These are phyloP conservation scores for Melanotaenia boesemani DNA, from an alignment of 2,797 vertebrate genomes.

Conservation along the genomic window DNA sequence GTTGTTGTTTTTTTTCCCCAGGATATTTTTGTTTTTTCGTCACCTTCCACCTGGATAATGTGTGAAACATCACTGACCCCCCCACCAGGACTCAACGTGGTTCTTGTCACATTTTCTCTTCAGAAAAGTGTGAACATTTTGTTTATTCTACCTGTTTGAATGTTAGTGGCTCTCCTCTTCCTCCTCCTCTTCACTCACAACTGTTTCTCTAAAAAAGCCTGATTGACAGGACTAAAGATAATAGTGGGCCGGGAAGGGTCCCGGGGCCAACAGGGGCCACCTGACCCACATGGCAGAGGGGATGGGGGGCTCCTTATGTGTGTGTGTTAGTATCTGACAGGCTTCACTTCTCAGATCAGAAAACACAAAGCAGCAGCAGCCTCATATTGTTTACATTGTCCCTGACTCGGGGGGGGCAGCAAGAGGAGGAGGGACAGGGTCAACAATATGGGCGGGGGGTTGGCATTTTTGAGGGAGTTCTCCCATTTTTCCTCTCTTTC, in stretches of 20 bases:
- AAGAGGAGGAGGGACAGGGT: slow-evolving; percentile 9
- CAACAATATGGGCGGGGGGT: slow-evolving; percentile 25
- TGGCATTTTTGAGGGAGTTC: not conserved
- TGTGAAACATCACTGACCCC: no score
- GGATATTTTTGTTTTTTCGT: no score
- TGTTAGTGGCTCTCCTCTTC: not conserved
- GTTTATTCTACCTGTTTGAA: slow-evolving; percentile 7
- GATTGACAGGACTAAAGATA: slow-evolving; percentile 58
- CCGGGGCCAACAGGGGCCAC: slow-evolving; percentile 42
- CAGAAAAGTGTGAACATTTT: not conserved
- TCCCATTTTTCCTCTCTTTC: not conserved
- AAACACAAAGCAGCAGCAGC: slow-evolving; percentile 48
- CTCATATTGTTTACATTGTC: slow-evolving; percentile 40
- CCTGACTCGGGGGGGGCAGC: not conserved
- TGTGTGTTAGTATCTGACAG: slow-evolving; percentile 35
- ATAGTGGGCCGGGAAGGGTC: slow-evolving; percentile 18
- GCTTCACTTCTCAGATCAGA: slow-evolving; percentile 42
- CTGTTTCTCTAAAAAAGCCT: not conserved
- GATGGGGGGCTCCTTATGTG: slow-evolving; percentile 1
- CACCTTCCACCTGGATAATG: no score
- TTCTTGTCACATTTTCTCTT: not conserved
- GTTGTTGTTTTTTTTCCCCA: no score
- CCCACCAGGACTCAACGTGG: not conserved
- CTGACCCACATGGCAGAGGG: slow-evolving; percentile 39
- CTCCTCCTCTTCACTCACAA: slow-evolving; percentile 8